Conservation (phyloP, 2,888 invertebrate genomes). For the Trichacis sp. region DNA sequence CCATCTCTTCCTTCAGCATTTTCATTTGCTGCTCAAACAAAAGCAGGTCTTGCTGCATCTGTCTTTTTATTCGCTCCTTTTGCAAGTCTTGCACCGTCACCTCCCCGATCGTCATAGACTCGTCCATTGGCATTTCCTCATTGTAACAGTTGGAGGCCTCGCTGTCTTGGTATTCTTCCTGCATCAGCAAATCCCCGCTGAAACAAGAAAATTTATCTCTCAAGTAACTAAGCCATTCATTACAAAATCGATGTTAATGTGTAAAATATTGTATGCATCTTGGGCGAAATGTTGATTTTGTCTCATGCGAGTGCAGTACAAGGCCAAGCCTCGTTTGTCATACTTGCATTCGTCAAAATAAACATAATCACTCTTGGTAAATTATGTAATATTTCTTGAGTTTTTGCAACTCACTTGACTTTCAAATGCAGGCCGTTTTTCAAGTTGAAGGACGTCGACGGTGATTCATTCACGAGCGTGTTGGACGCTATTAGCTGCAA, state of each 20-base stretch:
- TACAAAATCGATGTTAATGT: no score
- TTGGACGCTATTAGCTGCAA: no score
- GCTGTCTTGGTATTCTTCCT: background rate
- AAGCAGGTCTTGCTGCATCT: conserved; percentile 27
- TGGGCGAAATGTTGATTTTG: no score
- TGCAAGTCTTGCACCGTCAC: conserved; percentile 18
- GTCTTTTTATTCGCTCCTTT: conserved; percentile 20
- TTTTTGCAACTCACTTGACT: background rate
- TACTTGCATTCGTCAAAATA: no score
- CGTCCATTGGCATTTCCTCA: background rate
- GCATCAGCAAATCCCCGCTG: background rate
- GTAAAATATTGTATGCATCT: no score
- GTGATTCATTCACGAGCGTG: no score
- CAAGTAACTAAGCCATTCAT: no score
- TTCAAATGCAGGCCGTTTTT: background rate
- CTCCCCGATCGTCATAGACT: background rate
- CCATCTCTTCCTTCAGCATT: conserved; percentile 15
- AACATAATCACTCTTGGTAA: no score
- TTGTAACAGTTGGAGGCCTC: background rate
- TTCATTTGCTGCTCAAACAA: conserved; percentile 36
- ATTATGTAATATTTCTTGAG: no score
- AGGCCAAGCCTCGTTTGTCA: no score
- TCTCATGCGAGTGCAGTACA: no score
- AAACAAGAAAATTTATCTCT: background rate
- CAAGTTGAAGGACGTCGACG: background rate